Evolutionary conservation across 1,140 invertebrate genomes (phyloP).

Genomic region (Diabrotica undecimpunctata): DNA sequence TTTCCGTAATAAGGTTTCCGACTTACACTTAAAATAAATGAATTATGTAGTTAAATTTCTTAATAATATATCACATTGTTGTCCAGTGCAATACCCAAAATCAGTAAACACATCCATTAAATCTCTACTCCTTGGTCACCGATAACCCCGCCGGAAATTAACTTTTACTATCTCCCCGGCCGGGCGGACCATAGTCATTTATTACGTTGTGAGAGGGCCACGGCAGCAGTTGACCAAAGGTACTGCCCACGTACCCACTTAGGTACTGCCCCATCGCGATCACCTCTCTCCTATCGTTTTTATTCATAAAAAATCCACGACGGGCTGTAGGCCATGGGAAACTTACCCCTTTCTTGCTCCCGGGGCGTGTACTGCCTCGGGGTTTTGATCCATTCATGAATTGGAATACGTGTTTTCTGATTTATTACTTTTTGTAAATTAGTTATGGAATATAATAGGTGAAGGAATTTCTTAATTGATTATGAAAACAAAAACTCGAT

Average conservation of each 20-base stretch:
- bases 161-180: slow-evolving; percentile 27
- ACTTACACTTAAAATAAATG: no score
- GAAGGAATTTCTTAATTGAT: no score
- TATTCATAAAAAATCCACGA: slow-evolving; percentile 5
- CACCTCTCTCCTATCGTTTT: background rate
- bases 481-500: no score
- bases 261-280: background rate
- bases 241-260: slow-evolving; percentile 13
- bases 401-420: no score
- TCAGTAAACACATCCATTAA: background rate
- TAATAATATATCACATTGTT: no score
- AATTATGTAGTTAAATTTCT: background rate
- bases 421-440: no score
- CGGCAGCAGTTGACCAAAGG: slow-evolving; percentile 12
- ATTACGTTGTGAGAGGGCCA: slow-evolving; percentile 18
- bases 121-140: background rate
- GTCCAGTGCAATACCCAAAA: no score
- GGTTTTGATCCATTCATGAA: background rate
- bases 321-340: slow-evolving; percentile 7
- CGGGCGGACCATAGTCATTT: slow-evolving; percentile 11
- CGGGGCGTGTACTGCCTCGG: background rate
- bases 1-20: no score
- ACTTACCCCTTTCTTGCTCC: slow-evolving; percentile 6
- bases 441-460: no score
- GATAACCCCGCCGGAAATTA: slow-evolving; percentile 25